A percentile compares a stretch with the other conserved stretches of the same genome.
Conservation (phyloP, 2,113 vertebrate genomes). For the Heterotilapia buettikoferi region DNA sequence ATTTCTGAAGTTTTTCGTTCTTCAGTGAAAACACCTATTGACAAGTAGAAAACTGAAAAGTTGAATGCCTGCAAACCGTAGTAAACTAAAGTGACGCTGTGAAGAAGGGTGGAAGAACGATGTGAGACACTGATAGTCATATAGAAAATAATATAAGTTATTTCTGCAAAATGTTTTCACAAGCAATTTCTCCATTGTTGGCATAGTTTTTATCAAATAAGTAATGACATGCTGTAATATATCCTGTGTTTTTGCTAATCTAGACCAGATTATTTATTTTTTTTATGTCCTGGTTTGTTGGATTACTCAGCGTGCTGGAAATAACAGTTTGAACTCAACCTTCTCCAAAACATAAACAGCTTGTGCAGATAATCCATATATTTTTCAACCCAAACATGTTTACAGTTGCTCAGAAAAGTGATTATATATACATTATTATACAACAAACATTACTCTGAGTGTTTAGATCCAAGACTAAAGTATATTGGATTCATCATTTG, state of each 20-base stretch:
- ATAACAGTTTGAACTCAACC: neutral
- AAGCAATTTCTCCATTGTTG: neutral
- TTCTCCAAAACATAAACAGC: neutral
- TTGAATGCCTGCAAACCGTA: neutral
- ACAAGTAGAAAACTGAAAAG: neutral
- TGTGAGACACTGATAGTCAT: neutral
- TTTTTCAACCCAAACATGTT: neutral
- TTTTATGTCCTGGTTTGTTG: neutral
- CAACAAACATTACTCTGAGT: neutral
- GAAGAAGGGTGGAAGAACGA: neutral
- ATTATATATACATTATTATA: neutral
- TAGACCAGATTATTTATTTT: neutral
- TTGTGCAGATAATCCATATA: neutral
- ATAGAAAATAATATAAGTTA: fast-evolving
- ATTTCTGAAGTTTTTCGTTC: neutral
- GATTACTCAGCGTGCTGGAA: neutral
- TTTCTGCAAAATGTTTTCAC: neutral
- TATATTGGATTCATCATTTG: fast-evolving
- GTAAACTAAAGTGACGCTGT: neutral
- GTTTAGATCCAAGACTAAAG: neutral
- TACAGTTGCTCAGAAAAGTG: neutral
- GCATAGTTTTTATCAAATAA: neutral
- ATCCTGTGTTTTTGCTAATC: neutral
- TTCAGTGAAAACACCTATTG: neutral
- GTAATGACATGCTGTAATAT: neutral